Evolutionary conservation across 1,140 invertebrate genomes (phyloP).

Genomic region (Drosophila elegans): DNA sequence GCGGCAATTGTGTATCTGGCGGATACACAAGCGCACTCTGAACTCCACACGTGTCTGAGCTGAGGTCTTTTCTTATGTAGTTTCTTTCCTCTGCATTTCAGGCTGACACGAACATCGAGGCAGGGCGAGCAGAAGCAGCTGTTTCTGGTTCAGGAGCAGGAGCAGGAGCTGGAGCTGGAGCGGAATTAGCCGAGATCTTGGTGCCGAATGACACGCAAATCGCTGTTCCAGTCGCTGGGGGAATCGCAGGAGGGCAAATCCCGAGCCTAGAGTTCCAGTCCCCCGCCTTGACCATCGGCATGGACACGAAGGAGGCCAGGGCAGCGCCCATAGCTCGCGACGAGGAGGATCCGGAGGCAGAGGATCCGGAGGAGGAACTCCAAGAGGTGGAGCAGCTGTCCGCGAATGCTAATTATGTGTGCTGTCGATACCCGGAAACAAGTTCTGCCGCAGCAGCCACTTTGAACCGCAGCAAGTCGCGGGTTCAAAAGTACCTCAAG

Average conservation of each 20-base stretch:
- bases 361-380: conserved; percentile 14
- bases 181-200: conserved; percentile 76
- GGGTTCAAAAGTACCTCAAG: conserved; percentile 86
- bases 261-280: conserved; percentile 54
- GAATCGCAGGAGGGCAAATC: conserved; percentile 1
- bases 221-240: conserved; percentile 48
- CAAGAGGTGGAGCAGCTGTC: conserved; percentile 51
- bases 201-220: conserved; percentile 82
- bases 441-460: conserved; percentile 19
- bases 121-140: conserved; percentile 48
- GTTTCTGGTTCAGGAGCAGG: conserved; percentile 32
- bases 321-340: conserved; percentile 77
- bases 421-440: conserved; percentile 69
- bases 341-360: conserved; percentile 56
- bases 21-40: conserved; percentile 46
- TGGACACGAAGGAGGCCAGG: conserved; percentile 48
- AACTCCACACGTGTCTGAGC: conserved; percentile 70
- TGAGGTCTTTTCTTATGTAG: conserved; percentile 19
- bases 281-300: conserved; percentile 48
- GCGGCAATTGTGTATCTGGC: conserved; percentile 56
- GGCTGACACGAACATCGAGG: conserved; percentile 51
- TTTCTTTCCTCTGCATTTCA: conserved; percentile 24
- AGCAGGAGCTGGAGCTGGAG: conserved; percentile 14
- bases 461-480: conserved; percentile 84
- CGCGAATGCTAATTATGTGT: conserved; percentile 75